phyloP scores from a whole-genome alignment of 1,140 invertebrate genomes.

The Amyelois transitella region DNA sequence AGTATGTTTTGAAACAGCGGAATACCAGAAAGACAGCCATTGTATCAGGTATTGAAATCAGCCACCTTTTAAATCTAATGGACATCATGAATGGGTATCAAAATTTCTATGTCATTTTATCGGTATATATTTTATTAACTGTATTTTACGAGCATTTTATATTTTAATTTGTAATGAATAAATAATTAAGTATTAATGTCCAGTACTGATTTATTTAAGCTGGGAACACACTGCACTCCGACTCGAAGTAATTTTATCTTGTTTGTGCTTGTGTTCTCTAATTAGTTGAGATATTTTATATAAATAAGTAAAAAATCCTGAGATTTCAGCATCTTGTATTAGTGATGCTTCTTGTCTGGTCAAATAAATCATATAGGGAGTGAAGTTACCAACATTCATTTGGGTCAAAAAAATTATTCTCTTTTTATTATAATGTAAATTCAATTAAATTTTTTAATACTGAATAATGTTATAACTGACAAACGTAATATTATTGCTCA shows the following conservation, averaged over 20 bases:
- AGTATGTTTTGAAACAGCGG: too few relatives aligned
- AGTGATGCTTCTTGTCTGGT: constrained; percentile 35
- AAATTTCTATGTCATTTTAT: constrained; percentile 73
- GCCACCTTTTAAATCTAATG: too few relatives aligned
- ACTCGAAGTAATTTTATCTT: constrained; percentile 21
- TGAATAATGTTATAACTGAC: not conserved
- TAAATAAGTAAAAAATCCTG: constrained; percentile 9
- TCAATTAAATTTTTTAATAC: constrained; percentile 17
- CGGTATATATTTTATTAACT: constrained; percentile 59
- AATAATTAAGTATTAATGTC: constrained; percentile 58
- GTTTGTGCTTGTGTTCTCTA: constrained; percentile 44
- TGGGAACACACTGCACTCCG: constrained; percentile 45
- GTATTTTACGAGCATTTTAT: constrained; percentile 71
- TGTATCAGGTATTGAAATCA: too few relatives aligned
- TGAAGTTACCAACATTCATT: constrained; percentile 44
- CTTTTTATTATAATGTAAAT: constrained; percentile 22
- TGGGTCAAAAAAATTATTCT: constrained; percentile 18
- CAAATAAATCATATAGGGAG: constrained; percentile 46
- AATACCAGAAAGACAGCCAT: too few relatives aligned
- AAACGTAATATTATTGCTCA: constrained; percentile 24
- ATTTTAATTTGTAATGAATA: constrained; percentile 60
- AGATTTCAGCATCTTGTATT: constrained; percentile 12
- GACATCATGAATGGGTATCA: constrained; percentile 61
- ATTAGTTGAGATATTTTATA: constrained; percentile 32
- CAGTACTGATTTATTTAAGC: constrained; percentile 66